A percentile compares a stretch with the other conserved stretches of the same genome.
Conservation (phyloP, 1,140 invertebrate species). For the Drosophila oshimai region DNA sequence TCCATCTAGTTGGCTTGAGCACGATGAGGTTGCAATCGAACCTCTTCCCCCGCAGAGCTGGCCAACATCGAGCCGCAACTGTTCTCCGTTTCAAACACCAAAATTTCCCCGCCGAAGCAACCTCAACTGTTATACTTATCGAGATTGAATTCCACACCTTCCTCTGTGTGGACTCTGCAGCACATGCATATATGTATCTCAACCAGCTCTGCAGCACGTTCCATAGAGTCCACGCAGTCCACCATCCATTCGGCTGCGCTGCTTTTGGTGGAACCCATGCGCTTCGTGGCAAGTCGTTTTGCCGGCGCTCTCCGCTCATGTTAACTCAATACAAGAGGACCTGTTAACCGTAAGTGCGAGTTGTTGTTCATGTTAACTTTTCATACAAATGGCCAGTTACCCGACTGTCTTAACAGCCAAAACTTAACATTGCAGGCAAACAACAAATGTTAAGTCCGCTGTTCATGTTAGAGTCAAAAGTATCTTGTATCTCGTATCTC, state of each 20-base stretch:
- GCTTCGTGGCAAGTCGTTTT: conserved; percentile 52
- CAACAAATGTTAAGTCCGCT: too few relatives aligned
- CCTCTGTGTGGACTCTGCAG: background rate
- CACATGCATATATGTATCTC: background rate
- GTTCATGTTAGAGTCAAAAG: too few relatives aligned
- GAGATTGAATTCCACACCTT: background rate
- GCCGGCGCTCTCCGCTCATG: too few relatives aligned
- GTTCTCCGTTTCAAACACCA: too few relatives aligned
- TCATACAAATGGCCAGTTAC: too few relatives aligned
- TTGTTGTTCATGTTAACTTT: too few relatives aligned
- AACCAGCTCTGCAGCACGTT: background rate
- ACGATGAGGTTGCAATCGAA: background rate
- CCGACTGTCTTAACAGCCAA: too few relatives aligned
- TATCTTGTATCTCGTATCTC: too few relatives aligned
- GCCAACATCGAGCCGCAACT: background rate
- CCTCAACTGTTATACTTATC: conserved; percentile 9
- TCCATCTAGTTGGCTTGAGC: background rate
- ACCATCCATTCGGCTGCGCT: background rate
- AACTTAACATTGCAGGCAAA: too few relatives aligned
- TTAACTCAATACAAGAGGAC: too few relatives aligned
- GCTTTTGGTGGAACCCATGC: conserved; percentile 10
- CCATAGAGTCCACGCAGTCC: background rate
- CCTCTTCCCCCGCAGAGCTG: background rate
- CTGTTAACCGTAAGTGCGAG: too few relatives aligned
- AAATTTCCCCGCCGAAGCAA: background rate